Base-by-base conservation (phyloP, 2,113 vertebrate species). In the Mustelus asterias region DNA sequence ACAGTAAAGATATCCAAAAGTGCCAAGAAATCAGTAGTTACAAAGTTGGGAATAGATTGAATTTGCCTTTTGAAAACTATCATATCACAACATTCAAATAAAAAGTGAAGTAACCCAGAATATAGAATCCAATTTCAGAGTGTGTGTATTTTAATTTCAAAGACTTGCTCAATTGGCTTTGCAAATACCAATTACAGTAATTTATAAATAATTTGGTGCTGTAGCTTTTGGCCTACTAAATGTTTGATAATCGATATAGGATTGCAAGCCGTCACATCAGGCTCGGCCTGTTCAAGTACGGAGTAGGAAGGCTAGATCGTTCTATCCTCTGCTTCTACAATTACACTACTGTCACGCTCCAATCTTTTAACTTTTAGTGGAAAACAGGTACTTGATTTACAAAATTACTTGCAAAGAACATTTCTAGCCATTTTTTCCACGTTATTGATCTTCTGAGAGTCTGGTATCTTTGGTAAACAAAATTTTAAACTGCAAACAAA, bases 241-340 rank as follows among this genome's bases (percentile, higher is more conserved):
- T 90, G 88, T 90, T 90, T 94, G 63, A 67, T 94, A 67, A 94
- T 65, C 20, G 16, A 63, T 67, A 94, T 94, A 37, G 90, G 63
- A 67, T 41, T 67, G 90, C 88, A 37, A 37, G 60, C 29, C 0
- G 2, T 65, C 20, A 94, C 24, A 90, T 60, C 88, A 26, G 13
- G 18, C 37, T 48, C 48, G 44, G 37, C 41, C 41, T 94, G 67
- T 44, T 48, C 65, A 48, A 13, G 44, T 37, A 69, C 37, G 24
- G n/a, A 58, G 54, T 44, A 88, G 48, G 48, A 60, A 13, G 24
- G 14, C 48, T 26, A 33, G 54, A 33, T 37, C 60, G 13, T 90
- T 90, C 48, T 37, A 37, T 37, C 14, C 37, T 22, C 20, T 70
- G n/a, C 63, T 67, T 65, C 93, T 90, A 94, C 65, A 29, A 6